Base-by-base conservation (phyloP, 2,797 vertebrate species). In the Chelidonichthys spinosus region DNA sequence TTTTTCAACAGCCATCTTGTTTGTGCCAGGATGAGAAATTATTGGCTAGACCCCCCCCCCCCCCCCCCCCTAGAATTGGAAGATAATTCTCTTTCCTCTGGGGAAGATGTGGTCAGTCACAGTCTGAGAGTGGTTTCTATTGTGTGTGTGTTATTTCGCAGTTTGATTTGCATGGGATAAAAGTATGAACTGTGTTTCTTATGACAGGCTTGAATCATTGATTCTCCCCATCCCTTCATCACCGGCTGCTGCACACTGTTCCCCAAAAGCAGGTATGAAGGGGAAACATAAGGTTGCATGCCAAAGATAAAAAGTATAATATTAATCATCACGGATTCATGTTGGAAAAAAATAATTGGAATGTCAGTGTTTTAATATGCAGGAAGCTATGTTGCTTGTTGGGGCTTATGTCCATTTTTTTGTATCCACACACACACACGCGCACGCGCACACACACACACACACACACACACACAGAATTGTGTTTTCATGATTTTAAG, bases 1-100 rank as follows among this genome's bases (percentile, higher is more conserved):
- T 94, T 92, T 93, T 88, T 90, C 83, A 82, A 64, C 77, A 89
- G 84, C 87, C 89, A 89, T 92, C 87, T 91, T 93, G 85, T 92
- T 93, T 89, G 77, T 89, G 87, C 88, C 90, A 90, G 87, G 83
- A 85, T 89, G 87, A 90, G 88, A 86, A 92, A 91, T 93, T 92
- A 92, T 85, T 85, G 81, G 78, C 72, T 55, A 69, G 85, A 88
- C n/a, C n/a, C n/a, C n/a, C n/a, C 88, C 36, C 44, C 55, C 75
- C 74, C 84, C 64, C 61, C 17, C 32, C 17, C 39, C 58, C 59
- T 25, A 72, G 54, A 82, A 83, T 75, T 56, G 71, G 76, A 76
- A 82, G 73, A 88, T 78, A 78, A 86, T 83, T 82, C 17, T 61
- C 37, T 74, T 76, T 76, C 67, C 69, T 78, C 49, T 25, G 46